Base-by-base conservation (phyloP, 2,797 vertebrate species). In the Phoeniculus purpureus region DNA sequence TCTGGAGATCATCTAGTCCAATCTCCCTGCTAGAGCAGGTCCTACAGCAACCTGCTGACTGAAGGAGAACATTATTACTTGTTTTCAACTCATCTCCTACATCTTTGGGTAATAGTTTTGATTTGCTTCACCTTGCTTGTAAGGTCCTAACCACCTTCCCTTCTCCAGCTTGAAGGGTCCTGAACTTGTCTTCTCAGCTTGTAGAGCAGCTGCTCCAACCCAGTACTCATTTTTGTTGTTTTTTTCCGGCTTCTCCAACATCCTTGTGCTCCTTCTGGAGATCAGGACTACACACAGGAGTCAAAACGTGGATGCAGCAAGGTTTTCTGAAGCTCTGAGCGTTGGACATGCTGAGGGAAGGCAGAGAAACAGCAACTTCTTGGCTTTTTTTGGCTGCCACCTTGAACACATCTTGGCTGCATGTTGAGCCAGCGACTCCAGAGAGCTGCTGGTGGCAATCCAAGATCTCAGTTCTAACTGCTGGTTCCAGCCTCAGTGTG, bases 291-390 rank as follows among this genome's bases (percentile, higher is more conserved):
- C 23, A 1, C 22, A 2, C 43, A 7, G 15, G 0, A 23, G 8
- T 7, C 0, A 0, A 61, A 73, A 23, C 0, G 0, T 5, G 9
- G 61, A 12, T 0, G 5, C n/a, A 8, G 3, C 60, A 3, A 32
- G 22, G 9, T 21, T 76, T 85, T 43, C 86, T 32, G 18, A 31
- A 52, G 40, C 54, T 61, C 29, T 11, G 48, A 50, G 77, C 4
- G 0, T 0, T 62, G 64, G 22, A 25, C 3, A 2, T 25, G 50
- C 10, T 4, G 50, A 22, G 55, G 23, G 31, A 52, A 73, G 22
- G 59, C 54, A 64, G 67, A 71, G 66, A 67, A 83, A 68, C 15
- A 22, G 10, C 37, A 25, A 9, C 37, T 60, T 7, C 60, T 37
- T 21, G 25, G 22, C 7, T 60, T 54, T 54, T 66, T 84, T 70